Evolutionary conservation across 2,797 vertebrate genomes (phyloP), one percentile per base, ranked within the genome.

Genomic region (Fringilla coelebs): DNA sequence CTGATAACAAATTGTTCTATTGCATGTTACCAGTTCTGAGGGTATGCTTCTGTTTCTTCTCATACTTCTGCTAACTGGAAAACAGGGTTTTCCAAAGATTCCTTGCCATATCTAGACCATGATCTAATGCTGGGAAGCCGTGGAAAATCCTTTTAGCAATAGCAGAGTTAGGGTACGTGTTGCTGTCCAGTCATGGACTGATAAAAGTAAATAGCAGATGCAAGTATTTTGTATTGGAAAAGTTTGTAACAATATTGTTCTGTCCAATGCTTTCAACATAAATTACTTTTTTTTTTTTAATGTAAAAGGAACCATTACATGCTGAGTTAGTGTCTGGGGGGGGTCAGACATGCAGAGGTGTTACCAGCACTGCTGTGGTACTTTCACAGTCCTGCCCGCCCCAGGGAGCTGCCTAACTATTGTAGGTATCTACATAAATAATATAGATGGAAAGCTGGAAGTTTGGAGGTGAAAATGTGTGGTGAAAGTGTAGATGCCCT

Each of bases 21-120:
- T 62, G 26, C 62, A 2, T 74, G 43, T 88, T 95, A 89, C 85
- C 74, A 49, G 74, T 87, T 92, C 71, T 83, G 57, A 38, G 79
- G 31, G 22, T 54, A 5, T 36, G 71, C 63, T 96, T 88, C 92
- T 95, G 68, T 83, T 96, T 95, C 61, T 78, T 90, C 62, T 92
- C 91, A 87, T 0, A 0, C 77, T 93, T 83, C 52, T 7, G 6
- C 57, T 80, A 68, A 68, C 72, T 72, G 65, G 40, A 88, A 93
- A 85, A 65, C 5, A 6, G 13, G 15, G 8, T 75, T 66, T 78
- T 88, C 94, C 79, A 61, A 78, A 87, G 72, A 85, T 74, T 86
- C 73, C 63, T 88, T 65, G 73, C 58, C 41, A 13, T 87, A 79
- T 80, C 81, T 92, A 65, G 62, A 71, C 87, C 49, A 36, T 92